phyloP scores from a whole-genome alignment of 2,888 invertebrate genomes.

The Lingula anatina region DNA sequence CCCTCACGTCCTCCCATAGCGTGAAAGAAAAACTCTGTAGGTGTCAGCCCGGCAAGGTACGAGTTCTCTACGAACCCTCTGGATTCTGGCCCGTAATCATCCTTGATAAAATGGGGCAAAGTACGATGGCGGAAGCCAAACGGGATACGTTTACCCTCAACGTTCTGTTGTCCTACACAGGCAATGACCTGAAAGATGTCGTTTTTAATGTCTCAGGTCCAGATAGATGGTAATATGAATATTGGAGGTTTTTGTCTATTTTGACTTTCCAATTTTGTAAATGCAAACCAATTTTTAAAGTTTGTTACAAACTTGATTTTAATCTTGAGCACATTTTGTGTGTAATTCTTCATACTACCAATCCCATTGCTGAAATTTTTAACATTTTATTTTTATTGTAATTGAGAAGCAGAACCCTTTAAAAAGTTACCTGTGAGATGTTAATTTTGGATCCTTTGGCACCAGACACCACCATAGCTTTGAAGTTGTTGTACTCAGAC shows the following conservation, averaged over 20 bases:
- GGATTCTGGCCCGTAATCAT: constrained; percentile 99
- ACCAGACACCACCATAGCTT: constrained; percentile 99
- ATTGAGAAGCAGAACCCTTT: too few species aligned
- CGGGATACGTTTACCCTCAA: constrained; percentile 99
- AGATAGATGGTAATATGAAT: too few species aligned
- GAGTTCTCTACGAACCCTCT: constrained; percentile 99
- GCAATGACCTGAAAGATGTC: constrained; percentile 78
- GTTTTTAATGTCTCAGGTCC: constrained; percentile 1
- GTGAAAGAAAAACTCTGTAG: constrained; percentile 99
- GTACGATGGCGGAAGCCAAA: constrained; percentile 99
- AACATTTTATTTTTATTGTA: too few species aligned
- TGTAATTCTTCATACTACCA: too few species aligned
- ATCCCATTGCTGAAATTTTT: too few species aligned
- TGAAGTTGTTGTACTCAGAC: constrained; percentile 98
- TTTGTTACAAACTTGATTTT: too few species aligned
- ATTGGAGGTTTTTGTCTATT: too few species aligned
- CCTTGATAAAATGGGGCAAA: constrained; percentile 98
- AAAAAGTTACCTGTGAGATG: constrained; percentile 78
- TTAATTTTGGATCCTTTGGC: constrained; percentile 99
- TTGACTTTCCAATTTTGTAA: too few species aligned
- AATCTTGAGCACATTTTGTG: too few species aligned
- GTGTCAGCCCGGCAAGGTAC: constrained; percentile 96
- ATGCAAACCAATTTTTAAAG: too few species aligned
- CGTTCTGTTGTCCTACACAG: constrained; percentile 99
- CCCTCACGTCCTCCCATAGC: constrained; percentile 99